Percentiles rank a stretch among this genome's conserved stretches.
These are phyloP conservation scores for Priocnemis perturbator DNA, from an alignment of 2,888 invertebrate species.

Conservation along the genomic window DNA sequence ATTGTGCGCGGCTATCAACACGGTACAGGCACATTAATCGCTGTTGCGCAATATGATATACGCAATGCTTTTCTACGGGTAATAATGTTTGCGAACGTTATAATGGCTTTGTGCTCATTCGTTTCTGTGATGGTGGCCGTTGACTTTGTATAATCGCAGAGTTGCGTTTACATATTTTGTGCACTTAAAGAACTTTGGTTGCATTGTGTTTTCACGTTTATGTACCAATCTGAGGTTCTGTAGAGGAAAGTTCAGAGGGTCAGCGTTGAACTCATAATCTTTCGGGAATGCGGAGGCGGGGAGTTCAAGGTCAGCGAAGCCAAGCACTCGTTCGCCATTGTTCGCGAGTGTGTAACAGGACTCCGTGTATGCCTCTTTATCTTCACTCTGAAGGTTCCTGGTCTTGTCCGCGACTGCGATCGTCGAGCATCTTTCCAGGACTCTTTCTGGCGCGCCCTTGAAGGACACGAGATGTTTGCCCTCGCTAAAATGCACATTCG, in stretches of 20 bases:
- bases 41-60: no score
- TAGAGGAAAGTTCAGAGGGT: slow-evolving; percentile 93
- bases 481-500: slow-evolving; percentile 82
- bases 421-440: slow-evolving; percentile 92
- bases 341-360: slow-evolving; percentile 94
- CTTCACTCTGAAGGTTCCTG: slow-evolving; percentile 89
- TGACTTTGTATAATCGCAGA: no score
- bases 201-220: no score
- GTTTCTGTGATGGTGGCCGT: no score
- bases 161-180: no score
- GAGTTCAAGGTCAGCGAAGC: slow-evolving; percentile 94
- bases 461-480: slow-evolving; percentile 92
- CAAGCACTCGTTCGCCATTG: slow-evolving; percentile 90
- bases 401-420: slow-evolving; percentile 96
- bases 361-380: slow-evolving; percentile 96
- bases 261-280: slow-evolving; percentile 93
- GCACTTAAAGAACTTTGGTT: slow-evolving; percentile 75
- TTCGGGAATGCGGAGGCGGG: slow-evolving; percentile 94
- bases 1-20: no score
- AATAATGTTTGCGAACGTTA: no score
- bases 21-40: no score
- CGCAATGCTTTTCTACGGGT: no score
- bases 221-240: slow-evolving; percentile 91
- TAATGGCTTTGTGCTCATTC: no score
- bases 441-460: slow-evolving; percentile 99